Evolutionary conservation across 2,113 vertebrate species (phyloP).

Genomic region (Gorsachius goisagi): DNA sequence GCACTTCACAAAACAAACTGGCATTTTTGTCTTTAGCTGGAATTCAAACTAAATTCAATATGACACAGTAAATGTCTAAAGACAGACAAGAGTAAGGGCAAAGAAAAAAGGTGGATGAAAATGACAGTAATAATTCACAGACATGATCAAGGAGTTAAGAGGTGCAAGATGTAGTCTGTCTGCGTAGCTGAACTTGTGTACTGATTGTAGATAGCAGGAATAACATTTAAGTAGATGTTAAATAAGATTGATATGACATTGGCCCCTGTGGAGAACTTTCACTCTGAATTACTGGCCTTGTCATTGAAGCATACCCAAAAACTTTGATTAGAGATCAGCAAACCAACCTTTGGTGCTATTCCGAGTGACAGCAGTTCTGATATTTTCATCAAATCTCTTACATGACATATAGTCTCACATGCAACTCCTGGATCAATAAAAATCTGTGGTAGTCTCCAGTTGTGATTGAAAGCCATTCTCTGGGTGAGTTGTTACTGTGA

Average conservation of each 20-base stretch:
- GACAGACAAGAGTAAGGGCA: not conserved
- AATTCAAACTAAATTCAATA: slow-evolving; percentile 10
- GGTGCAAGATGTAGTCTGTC: not conserved
- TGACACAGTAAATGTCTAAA: slow-evolving; percentile 1
- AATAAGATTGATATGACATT: slow-evolving; percentile 38
- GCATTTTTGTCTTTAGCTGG: not conserved
- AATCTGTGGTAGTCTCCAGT: not conserved
- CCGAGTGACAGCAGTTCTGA: slow-evolving; percentile 33
- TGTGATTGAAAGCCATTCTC: slow-evolving; percentile 22
- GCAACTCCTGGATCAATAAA: slow-evolving; percentile 34
- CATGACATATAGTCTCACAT: not conserved
- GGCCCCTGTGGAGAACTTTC: not conserved
- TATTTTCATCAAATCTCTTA: slow-evolving; percentile 46
- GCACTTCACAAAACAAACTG: not conserved
- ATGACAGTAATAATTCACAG: slow-evolving; percentile 26
- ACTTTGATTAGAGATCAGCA: slow-evolving; percentile 30
- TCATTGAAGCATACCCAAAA: not conserved
- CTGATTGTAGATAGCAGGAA: not conserved
- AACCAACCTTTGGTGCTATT: slow-evolving; percentile 2
- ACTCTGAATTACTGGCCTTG: slow-evolving; percentile 13
- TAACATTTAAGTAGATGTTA: slow-evolving; percentile 39
- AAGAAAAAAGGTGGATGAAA: not conserved
- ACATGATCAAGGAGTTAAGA: slow-evolving; percentile 2
- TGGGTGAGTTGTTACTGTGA: not conserved
- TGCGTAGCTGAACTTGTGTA: not conserved